Evolutionary conservation across 1,140 invertebrate genomes (phyloP).

Genomic region (Drosophila ohnishii): DNA sequence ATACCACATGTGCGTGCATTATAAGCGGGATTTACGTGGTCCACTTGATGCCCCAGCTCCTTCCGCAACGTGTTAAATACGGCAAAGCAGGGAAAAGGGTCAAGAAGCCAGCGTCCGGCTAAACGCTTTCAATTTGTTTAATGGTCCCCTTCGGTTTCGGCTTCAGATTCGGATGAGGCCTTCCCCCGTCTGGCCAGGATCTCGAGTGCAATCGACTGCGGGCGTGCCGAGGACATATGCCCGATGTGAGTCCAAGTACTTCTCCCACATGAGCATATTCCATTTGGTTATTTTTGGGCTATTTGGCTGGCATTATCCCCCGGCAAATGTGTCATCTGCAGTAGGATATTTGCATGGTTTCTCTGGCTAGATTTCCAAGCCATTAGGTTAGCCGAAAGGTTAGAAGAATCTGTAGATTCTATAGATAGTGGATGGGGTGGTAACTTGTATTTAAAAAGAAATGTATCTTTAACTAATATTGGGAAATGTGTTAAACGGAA

Average conservation of each 20-base stretch:
- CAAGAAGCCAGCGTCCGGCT: slow-evolving; percentile 72
- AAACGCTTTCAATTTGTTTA: slow-evolving; percentile 80
- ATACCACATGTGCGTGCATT: slow-evolving; percentile 72
- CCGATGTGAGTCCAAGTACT: slow-evolving; percentile 14
- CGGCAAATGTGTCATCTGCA: slow-evolving; percentile 70
- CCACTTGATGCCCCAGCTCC: slow-evolving; percentile 68
- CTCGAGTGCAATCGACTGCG: slow-evolving; percentile 60
- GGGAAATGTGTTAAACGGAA: too few relatives aligned
- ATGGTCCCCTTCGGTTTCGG: slow-evolving; percentile 57
- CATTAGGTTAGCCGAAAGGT: slow-evolving; percentile 15
- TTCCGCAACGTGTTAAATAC: slow-evolving; percentile 72
- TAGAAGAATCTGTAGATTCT: not conserved
- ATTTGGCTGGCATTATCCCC: slow-evolving; percentile 57
- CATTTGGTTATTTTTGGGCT: slow-evolving; percentile 21
- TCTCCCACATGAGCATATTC: slow-evolving; percentile 2
- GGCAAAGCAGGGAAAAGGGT: slow-evolving; percentile 43
- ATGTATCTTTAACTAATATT: not conserved
- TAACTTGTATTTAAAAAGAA: not conserved
- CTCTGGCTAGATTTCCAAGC: slow-evolving; percentile 19
- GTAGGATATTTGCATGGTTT: slow-evolving; percentile 57
- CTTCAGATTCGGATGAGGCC: slow-evolving; percentile 26
- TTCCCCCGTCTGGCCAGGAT: slow-evolving; percentile 15
- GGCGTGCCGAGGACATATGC: slow-evolving; percentile 67
- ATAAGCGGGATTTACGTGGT: slow-evolving; percentile 74
- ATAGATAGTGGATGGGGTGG: not conserved